Percentiles rank a stretch among this genome's conserved stretches.
These are phyloP conservation scores for Poliocrania exsul DNA, from an alignment of 2,797 vertebrate species.

Conservation along the genomic window DNA sequence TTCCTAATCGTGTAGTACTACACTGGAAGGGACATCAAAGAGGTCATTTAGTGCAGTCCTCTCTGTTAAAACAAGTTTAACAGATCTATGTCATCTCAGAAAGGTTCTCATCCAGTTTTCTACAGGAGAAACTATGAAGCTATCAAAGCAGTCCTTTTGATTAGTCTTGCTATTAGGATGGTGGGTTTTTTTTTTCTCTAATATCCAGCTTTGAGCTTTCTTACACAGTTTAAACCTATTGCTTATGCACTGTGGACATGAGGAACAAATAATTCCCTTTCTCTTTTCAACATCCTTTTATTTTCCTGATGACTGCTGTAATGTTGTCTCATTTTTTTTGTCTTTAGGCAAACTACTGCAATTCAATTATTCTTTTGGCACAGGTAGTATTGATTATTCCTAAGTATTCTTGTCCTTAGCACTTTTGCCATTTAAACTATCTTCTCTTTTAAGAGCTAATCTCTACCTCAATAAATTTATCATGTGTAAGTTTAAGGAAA, in stretches of 20 bases:
- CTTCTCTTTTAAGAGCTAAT: neutral
- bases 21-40: neutral
- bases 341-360: constrained; percentile 40
- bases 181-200: neutral
- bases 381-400: constrained; percentile 47
- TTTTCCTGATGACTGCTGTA: constrained; percentile 33
- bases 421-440: constrained; percentile 5
- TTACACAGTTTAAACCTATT: neutral
- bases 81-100: neutral
- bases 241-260: neutral
- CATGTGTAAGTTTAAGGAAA: neutral
- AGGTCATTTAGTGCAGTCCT: neutral
- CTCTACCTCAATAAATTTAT: neutral
- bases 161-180: neutral
- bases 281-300: neutral
- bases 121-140: neutral
- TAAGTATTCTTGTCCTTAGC: neutral
- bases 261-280: neutral
- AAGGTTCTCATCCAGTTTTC: neutral
- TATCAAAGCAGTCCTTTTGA: neutral
- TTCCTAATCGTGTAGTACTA: neutral
- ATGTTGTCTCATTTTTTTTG: constrained; percentile 8
- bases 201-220: neutral
- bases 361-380: constrained; percentile 53
- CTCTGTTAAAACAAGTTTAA: neutral